A percentile compares a stretch with the other conserved stretches of the same genome.
Conservation (phyloP, 2,113 vertebrate species). For the Hippocampus guttulatus region DNA sequence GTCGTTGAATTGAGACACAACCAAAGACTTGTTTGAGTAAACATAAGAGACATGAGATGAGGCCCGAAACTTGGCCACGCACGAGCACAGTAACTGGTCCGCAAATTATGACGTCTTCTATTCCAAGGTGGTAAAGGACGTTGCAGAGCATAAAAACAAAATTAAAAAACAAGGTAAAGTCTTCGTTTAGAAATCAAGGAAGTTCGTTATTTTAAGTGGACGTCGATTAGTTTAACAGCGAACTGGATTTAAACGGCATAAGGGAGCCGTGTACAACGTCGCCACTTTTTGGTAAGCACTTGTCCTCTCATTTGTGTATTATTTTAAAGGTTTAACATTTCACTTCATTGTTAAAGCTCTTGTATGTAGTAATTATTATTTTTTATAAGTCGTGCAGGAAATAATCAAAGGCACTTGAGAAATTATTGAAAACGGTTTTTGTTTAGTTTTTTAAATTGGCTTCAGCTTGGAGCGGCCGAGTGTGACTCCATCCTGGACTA, state of each 20-base stretch:
- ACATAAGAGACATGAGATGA: conserved; percentile 3
- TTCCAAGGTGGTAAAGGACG: neutral
- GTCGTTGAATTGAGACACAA: no score
- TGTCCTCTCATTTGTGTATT: no score
- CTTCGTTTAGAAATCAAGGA: neutral
- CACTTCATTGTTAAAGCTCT: neutral
- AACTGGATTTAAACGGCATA: neutral
- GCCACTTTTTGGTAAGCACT: no score
- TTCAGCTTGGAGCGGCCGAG: no score
- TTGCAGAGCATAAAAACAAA: no score
- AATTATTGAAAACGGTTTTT: no score
- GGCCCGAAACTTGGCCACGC: neutral
- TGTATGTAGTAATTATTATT: no score
- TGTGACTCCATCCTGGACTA: no score
- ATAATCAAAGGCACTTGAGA: no score
- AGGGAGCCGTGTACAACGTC: no score
- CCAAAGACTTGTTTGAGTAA: neutral
- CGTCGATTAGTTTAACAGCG: neutral
- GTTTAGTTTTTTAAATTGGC: no score
- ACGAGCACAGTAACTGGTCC: neutral
- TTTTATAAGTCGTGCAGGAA: no score
- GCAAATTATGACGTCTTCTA: neutral
- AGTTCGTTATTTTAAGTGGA: neutral
- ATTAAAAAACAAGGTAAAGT: neutral
- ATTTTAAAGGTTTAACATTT: neutral